These are phyloP conservation scores for Lycodopsis pacificus DNA, from an alignment of 2,797 vertebrate species.

Conservation along the genomic window DNA sequence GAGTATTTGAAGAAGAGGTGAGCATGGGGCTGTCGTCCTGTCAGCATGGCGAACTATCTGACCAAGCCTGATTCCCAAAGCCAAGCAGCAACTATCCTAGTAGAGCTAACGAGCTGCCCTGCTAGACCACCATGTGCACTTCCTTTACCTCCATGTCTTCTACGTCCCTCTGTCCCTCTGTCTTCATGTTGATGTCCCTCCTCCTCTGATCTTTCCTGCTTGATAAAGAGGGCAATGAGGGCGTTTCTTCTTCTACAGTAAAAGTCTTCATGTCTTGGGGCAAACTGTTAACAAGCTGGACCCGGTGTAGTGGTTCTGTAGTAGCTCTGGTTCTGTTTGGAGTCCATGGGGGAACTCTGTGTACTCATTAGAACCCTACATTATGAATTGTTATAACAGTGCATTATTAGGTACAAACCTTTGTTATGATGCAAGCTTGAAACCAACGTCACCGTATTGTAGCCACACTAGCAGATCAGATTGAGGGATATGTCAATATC, in stretches of 20 bases:
- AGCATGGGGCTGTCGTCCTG: too few relatives aligned
- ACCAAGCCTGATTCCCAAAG: too few relatives aligned
- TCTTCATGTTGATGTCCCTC: too few relatives aligned
- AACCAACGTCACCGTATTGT: too few relatives aligned
- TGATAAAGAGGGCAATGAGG: conserved; percentile 24
- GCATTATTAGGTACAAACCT: conserved; percentile 7
- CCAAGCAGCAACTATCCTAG: background rate
- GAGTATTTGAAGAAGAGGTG: too few relatives aligned
- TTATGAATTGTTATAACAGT: conserved; percentile 6
- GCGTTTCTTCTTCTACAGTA: background rate
- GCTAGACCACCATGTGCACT: background rate
- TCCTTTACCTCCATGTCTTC: background rate
- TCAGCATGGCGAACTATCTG: too few relatives aligned
- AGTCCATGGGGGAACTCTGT: background rate
- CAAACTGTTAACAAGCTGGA: conserved; percentile 25
- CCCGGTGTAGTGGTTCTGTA: conserved; percentile 9
- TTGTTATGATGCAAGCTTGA: too few relatives aligned
- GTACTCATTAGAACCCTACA: conserved; percentile 23
- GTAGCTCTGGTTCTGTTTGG: conserved; percentile 10
- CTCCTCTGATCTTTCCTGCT: background rate
- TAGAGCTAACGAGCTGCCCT: background rate
- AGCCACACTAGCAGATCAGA: background rate
- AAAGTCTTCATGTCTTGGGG: conserved; percentile 9
- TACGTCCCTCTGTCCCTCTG: background rate
- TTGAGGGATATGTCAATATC: background rate